These are phyloP conservation scores for Bradypus variegatus DNA, from an alignment of 2,797 vertebrate species.

Conservation along the genomic window DNA sequence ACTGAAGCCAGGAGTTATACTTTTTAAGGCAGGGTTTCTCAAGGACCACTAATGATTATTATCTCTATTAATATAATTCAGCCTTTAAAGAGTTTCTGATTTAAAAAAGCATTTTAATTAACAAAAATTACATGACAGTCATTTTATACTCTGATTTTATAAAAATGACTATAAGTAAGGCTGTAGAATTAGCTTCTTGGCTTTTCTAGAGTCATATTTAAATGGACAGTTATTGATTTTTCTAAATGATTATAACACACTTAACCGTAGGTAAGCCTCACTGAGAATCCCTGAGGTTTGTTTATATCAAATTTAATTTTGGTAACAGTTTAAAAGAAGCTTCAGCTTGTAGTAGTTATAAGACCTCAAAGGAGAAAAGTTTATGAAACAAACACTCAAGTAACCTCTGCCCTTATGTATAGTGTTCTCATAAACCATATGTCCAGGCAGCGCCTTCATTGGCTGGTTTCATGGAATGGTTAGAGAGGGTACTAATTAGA, in stretches of 20 bases:
- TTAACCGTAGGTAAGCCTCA: not conserved
- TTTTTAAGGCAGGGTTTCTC: not conserved
- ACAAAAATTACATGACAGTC: not conserved
- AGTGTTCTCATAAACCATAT: conserved; percentile 22
- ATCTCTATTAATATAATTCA: not conserved
- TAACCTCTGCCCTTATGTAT: not conserved
- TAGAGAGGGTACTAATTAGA: conserved; percentile 14
- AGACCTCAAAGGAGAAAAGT: conserved; percentile 35
- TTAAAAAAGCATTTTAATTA: not conserved
- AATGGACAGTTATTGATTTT: conserved; percentile 2
- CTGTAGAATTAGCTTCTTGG: not conserved
- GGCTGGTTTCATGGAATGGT: not conserved
- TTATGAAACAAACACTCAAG: conserved; percentile 12
- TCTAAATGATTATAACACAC: not conserved
- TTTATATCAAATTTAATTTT: conserved; percentile 36
- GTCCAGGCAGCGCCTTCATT: not conserved
- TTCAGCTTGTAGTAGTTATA: conserved; percentile 23
- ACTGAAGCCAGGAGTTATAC: not conserved
- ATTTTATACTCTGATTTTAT: not conserved
- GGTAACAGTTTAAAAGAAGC: conserved; percentile 23
- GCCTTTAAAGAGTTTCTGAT: not conserved
- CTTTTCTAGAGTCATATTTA: conserved; percentile 25
- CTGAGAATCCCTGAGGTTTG: not conserved
- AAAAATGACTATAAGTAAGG: not conserved
- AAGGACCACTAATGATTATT: not conserved